phyloP scores from a whole-genome alignment of 2,888 invertebrate genomes.

The Habrosyne pyritoides region DNA sequence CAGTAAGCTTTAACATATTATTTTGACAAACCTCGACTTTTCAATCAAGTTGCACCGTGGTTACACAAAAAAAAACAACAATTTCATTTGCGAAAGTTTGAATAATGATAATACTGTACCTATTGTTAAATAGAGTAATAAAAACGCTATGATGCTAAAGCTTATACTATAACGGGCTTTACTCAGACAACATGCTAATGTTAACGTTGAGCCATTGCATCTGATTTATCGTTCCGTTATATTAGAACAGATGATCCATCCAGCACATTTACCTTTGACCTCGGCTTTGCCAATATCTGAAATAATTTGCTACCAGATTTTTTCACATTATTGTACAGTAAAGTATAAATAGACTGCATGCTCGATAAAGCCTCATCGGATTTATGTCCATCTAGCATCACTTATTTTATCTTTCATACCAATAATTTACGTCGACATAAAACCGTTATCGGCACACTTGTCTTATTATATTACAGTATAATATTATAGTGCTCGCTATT shows the following conservation, averaged over 20 bases:
- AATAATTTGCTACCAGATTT: slow-evolving; percentile 5
- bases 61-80: too few relatives aligned
- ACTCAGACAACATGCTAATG: slow-evolving; percentile 25
- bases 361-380: neutral
- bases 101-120: neutral
- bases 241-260: neutral
- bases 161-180: slow-evolving; percentile 35
- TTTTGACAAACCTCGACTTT: too few relatives aligned
- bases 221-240: slow-evolving; percentile 3
- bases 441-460: slow-evolving; percentile 45
- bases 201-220: slow-evolving; percentile 19
- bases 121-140: neutral
- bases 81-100: too few relatives aligned
- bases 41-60: too few relatives aligned
- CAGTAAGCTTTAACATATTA: too few relatives aligned
- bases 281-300: neutral
- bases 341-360: neutral
- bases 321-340: neutral
- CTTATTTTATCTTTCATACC: slow-evolving; percentile 35
- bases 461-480: slow-evolving; percentile 25
- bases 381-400: slow-evolving; percentile 26
- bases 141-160: slow-evolving; percentile 17
- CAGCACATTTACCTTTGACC: neutral
- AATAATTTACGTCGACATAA: slow-evolving; percentile 38
- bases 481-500: neutral